Evolutionary conservation across 2,888 invertebrate species (phyloP), one percentile per base, ranked within the genome.

Genomic region (Calephelis perditalis): DNA sequence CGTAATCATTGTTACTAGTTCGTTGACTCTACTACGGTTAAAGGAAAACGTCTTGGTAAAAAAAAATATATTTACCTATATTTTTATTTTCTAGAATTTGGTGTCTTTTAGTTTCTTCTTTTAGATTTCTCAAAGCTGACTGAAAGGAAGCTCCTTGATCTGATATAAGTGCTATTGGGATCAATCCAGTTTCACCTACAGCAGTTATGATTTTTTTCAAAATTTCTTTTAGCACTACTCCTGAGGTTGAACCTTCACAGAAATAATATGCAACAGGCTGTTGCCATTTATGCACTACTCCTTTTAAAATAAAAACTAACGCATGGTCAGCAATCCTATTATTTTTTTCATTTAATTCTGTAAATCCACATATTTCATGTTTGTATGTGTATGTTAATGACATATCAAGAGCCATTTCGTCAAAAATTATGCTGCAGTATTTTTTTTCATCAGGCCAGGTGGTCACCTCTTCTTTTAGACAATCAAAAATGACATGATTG

Each of bases 231-330:
- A 68, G n/a, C 26, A 62, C 35, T 6, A 54, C 15, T 43, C n/a
- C 49, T 52, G 15, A 45, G n/a, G 59, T 62, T 49, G 59, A 12
- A n/a, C 67, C 63, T 60, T 62, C 40, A 47, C 64, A 65, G 43
- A 63, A 67, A 44, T 67, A 67, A 46, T 49, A 67, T 36, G 59
- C 62, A 8, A 64, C 5, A 10, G 65, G 67, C 56, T 67, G 65
- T 52, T 65, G 62, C 64, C 62, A 65, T 67, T 65, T 47, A 60
- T n/a, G 52, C 65, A 67, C 45, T 26, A 35, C 45, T 10, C 57
- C 57, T 7, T 35, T 2, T 15, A 57, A n/a, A 46, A 57, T 57
- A 10, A 45, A 45, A 45, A 45, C 45, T 11, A 56, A 40, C 0
- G 56, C 56, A 43, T 56, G 56, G 40, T 56, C 56, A 40, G 56